phyloP scores from a whole-genome alignment of 2,113 vertebrate species.

The Corydoras sp. region DNA sequence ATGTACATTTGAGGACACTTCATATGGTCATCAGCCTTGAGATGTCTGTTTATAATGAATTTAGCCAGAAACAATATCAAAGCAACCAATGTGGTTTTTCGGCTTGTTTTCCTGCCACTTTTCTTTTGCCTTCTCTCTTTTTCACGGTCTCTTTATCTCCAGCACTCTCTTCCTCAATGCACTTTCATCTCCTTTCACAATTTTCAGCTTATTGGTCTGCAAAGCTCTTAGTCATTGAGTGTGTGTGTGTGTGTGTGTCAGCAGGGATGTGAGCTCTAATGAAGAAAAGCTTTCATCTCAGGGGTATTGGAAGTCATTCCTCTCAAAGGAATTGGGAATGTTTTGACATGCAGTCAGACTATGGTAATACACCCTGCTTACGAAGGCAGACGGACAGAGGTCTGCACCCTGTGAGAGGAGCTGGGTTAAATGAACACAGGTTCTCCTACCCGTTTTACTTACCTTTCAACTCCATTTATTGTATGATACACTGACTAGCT shows the following conservation, averaged over 20 bases:
- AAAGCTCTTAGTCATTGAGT: conserved; percentile 5
- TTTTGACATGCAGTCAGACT: conserved; percentile 23
- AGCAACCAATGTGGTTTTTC: no score
- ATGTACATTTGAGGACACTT: no score
- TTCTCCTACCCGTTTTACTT: background rate
- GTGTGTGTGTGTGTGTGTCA: conserved; percentile 11
- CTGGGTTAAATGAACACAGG: conserved; percentile 9
- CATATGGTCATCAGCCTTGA: no score
- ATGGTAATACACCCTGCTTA: conserved; percentile 17
- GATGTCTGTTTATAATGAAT: no score
- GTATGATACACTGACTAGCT: background rate
- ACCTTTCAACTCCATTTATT: background rate
- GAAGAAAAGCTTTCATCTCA: conserved; percentile 20
- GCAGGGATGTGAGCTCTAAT: conserved; percentile 2
- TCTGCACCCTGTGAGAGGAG: conserved; percentile 1
- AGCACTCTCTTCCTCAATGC: no score
- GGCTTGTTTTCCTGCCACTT: no score
- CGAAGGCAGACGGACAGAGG: conserved; percentile 18
- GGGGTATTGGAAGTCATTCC: conserved; percentile 5
- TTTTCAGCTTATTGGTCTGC: background rate
- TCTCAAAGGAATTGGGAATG: conserved; percentile 16
- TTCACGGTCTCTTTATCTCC: no score
- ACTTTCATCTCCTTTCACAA: no score
- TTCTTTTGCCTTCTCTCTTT: no score
- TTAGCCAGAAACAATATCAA: no score